Evolutionary conservation across 2,113 vertebrate species (phyloP).

Genomic region (Clarias macrocephalus): DNA sequence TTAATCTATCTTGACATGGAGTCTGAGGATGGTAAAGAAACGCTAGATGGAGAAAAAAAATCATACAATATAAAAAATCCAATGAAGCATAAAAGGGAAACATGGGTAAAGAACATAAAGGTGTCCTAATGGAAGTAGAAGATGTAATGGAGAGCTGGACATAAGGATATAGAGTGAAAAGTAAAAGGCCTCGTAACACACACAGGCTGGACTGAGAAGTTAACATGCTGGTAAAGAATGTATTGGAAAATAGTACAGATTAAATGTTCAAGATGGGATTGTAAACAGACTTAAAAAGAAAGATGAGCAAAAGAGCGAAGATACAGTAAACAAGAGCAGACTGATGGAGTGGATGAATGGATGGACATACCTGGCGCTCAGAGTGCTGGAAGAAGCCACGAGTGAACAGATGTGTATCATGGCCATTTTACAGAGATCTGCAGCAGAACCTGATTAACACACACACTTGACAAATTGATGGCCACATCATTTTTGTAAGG

Average conservation of each 20-base stretch:
- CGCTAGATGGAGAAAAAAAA: neutral
- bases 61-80: neutral
- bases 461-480: neutral
- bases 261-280: neutral
- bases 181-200: neutral
- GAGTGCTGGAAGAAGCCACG: constrained; percentile 69
- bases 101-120: neutral
- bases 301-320: neutral
- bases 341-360: neutral
- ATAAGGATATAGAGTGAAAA: neutral
- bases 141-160: neutral
- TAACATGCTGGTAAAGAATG: neutral
- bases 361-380: constrained; percentile 81
- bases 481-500: neutral
- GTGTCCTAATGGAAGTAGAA: neutral
- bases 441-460: constrained; percentile 80
- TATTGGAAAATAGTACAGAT: neutral
- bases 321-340: neutral
- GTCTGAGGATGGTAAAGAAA: neutral
- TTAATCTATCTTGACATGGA: constrained; percentile 10
- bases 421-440: constrained; percentile 92
- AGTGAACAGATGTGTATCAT: constrained; percentile 84
- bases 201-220: neutral
- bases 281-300: neutral
- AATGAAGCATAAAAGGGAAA: neutral